Conservation (phyloP, 1,140 invertebrate genomes). For the Phenacoccus solenopsis region DNA sequence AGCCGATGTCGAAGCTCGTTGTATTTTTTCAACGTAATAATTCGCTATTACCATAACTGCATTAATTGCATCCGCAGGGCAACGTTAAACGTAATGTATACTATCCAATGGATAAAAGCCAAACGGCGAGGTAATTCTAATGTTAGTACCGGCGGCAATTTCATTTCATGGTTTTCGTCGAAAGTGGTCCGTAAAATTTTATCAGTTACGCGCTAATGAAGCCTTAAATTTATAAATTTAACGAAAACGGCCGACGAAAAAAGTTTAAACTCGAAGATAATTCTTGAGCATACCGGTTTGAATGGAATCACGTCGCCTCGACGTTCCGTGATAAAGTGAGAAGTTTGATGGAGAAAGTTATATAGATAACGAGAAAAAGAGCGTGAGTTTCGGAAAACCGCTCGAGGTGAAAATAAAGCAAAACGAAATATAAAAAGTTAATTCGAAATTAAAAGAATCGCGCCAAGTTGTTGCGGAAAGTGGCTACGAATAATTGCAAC, state of each 20-base stretch:
- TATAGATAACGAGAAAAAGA: too few species aligned
- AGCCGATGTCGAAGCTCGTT: not conserved
- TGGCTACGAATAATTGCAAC: too few species aligned
- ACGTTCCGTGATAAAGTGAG: too few species aligned
- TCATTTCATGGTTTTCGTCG: not conserved
- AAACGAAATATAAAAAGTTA: not conserved
- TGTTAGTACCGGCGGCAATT: not conserved
- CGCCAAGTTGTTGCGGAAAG: too few species aligned
- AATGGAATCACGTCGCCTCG: too few species aligned
- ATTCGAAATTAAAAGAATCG: too few species aligned
- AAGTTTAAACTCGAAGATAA: too few species aligned
- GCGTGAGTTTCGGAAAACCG: not conserved
- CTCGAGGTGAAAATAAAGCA: not conserved
- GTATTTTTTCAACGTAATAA: not conserved
- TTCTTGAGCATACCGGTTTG: too few species aligned
- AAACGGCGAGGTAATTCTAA: not conserved
- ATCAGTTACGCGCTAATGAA: too few species aligned
- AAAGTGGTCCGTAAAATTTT: not conserved
- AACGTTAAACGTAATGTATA: not conserved
- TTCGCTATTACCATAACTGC: not conserved
- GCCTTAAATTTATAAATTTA: too few species aligned
- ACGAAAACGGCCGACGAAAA: too few species aligned
- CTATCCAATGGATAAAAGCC: not conserved
- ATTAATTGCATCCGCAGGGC: not conserved
- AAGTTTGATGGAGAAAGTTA: too few species aligned